Evolutionary conservation across 2,797 vertebrate genomes (phyloP), one percentile per base, ranked within the genome.

Genomic region (Epinephelus awoara): DNA sequence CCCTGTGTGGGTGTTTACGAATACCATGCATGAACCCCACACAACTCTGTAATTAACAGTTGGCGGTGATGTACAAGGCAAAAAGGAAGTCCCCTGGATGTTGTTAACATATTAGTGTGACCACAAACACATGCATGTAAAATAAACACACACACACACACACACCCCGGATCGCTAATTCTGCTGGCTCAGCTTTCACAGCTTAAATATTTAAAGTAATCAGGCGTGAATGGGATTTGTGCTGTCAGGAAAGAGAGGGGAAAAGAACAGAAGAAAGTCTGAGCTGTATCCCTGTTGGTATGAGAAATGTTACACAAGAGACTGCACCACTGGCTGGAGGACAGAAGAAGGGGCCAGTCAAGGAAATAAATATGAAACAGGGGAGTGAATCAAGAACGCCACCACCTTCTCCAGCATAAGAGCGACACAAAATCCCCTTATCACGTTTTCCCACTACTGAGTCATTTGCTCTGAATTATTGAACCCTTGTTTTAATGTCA

Each of bases 171-270:
- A 3, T 14, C 1, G 2, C 49, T 49, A 21, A 71, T 56, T 70
- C 66, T 25, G 6, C 15, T 14, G 65, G 79, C 63, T 91, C 83
- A 61, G 62, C 19, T 75, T 83, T 72, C 78, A 61, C 56, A 51
- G 47, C 6, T 50, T 82, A 70, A 90, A 89, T 85, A 86, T 87
- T 84, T 75, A 52, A 84, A 72, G 74, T 75, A 83, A 80, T 81
- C 59, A 51, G 77, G 77, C 64, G 19, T 82, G 42, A 69, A 13
- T 46, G 23, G 67, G 58, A 63, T 55, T 71, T 80, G 57, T 61
- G 51, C 46, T 0, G 58, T 21, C 27, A 66, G 42, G 29, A 23
- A 38, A 52, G 27, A 59, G 52, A 38, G 46, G 15, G 6, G 1
- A 2, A 27, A 10, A 4, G 47, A 52, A 50, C 1, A 42, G 29